Conservation (phyloP, 2,888 invertebrate species). For the Malacosoma neustria region DNA sequence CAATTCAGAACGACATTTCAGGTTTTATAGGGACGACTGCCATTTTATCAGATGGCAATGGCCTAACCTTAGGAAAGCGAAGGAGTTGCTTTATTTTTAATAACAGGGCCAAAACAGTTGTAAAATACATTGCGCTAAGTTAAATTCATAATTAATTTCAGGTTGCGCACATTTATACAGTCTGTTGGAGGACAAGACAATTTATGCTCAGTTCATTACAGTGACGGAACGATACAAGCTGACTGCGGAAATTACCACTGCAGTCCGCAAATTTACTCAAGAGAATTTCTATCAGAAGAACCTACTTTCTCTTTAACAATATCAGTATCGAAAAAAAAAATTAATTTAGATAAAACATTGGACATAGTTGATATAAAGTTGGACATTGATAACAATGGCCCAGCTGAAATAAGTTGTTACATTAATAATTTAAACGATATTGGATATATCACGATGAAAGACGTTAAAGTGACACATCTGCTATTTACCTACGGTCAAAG, state of each 20-base stretch:
- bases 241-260: not conserved
- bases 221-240: not conserved
- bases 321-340: slow-evolving; percentile 4
- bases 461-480: no score
- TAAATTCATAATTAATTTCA: slow-evolving; percentile 11
- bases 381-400: slow-evolving; percentile 1
- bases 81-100: no score
- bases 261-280: not conserved
- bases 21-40: no score
- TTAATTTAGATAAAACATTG: no score
- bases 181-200: slow-evolving; percentile 5
- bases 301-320: slow-evolving; percentile 11
- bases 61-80: no score
- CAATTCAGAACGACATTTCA: no score
- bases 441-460: slow-evolving; percentile 14
- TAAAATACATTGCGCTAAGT: no score
- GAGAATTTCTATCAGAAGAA: no score
- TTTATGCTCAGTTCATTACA: not conserved
- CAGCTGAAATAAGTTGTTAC: slow-evolving; percentile 8
- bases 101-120: no score
- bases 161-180: slow-evolving; percentile 14
- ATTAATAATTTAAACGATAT: slow-evolving; percentile 13
- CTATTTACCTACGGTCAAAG: no score
- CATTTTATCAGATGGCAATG: no score
- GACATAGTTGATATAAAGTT: no score